phyloP scores from a whole-genome alignment of 1,140 invertebrate genomes.

The Bombus impatiens region DNA sequence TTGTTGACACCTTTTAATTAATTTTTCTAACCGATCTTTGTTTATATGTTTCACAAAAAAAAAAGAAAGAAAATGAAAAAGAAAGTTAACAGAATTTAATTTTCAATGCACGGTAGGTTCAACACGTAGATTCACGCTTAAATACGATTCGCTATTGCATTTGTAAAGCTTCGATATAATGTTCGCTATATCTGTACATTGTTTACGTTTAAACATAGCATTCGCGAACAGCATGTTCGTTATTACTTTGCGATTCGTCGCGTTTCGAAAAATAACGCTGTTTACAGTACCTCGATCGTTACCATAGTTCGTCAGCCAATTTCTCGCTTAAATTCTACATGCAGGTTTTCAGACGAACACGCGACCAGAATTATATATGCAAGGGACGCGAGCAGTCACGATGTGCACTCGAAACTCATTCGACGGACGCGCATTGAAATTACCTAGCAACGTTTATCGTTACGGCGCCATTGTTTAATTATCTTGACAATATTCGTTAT shows the following conservation, averaged over 20 bases:
- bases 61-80: not conserved
- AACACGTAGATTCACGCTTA: conserved; percentile 59
- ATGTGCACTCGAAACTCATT: not conserved
- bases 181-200: conserved; percentile 49
- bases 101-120: conserved; percentile 69
- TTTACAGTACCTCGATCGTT: not conserved
- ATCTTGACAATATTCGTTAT: conserved; percentile 56
- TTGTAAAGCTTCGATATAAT: conserved; percentile 38
- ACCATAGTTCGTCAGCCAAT: not conserved
- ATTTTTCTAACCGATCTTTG: no score
- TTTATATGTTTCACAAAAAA: not conserved
- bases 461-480: conserved; percentile 55
- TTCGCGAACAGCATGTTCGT: not conserved
- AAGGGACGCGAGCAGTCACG: not conserved
- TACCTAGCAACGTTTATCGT: conserved; percentile 43
- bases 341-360: not conserved
- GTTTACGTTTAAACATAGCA: not conserved
- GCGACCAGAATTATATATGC: not conserved
- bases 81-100: conserved; percentile 29
- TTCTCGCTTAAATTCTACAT: not conserved
- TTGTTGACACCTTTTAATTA: no score
- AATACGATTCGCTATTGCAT: conserved; percentile 72
- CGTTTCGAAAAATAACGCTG: not conserved
- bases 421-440: conserved; percentile 13
- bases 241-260: not conserved